Conservation (phyloP, 2,888 invertebrate genomes). For the Strigamia maritima region DNA sequence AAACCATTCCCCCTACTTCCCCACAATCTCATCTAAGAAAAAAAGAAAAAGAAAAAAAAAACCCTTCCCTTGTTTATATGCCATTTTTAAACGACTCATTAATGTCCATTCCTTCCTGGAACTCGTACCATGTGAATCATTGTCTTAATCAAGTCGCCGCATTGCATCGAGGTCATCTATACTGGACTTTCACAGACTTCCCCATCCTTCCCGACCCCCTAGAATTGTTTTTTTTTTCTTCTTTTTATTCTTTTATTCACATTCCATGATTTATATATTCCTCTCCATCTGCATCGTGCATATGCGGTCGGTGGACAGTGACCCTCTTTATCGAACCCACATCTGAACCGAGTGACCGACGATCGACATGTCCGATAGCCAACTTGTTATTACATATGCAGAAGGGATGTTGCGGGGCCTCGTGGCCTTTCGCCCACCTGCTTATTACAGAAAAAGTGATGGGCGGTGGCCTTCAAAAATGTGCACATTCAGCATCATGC, state of each 20-base stretch:
- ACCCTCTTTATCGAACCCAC: not conserved
- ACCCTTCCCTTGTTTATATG: not conserved
- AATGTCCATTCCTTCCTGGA: constrained; percentile 14
- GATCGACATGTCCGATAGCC: constrained; percentile 1
- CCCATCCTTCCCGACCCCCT: not conserved
- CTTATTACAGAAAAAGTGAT: constrained; percentile 22
- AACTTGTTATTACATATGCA: constrained; percentile 1
- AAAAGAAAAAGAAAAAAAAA: too few relatives aligned
- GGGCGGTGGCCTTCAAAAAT: constrained; percentile 35
- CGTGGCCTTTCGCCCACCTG: constrained; percentile 13
- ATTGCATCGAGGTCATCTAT: constrained; percentile 15
- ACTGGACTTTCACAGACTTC: not conserved
- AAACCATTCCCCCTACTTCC: too few relatives aligned
- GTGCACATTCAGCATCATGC: constrained; percentile 24
- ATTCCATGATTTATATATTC: too few relatives aligned
- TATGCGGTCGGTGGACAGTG: not conserved
- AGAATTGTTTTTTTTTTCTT: too few relatives aligned
- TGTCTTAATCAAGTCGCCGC: constrained; percentile 11
- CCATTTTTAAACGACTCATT: constrained; percentile 11
- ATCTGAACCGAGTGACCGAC: not conserved
- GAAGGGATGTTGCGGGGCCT: constrained; percentile 8
- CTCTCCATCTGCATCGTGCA: not conserved
- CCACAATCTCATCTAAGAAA: too few relatives aligned
- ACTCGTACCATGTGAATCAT: constrained; percentile 2
- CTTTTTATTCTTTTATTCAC: too few relatives aligned